Evolutionary conservation across 2,797 vertebrate genomes (phyloP), one percentile per base, ranked within the genome.

Genomic region (Benthosema pterotum): DNA sequence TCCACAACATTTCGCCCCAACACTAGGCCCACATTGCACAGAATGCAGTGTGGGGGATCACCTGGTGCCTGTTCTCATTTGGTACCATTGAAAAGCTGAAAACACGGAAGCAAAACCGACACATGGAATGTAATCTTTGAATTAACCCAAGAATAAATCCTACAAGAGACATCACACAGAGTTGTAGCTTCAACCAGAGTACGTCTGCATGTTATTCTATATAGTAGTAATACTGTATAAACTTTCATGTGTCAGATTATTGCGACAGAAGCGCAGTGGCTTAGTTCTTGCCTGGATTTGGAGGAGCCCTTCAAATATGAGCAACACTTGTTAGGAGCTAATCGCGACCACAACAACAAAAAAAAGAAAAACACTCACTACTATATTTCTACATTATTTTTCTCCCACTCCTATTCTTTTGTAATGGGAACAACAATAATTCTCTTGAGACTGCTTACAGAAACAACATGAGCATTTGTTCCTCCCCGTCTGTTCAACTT

Each of bases 381-480:
- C 15, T 48, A 13, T 51, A 52, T 73, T 2, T 16, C 59, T 54
- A 42, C 42, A 14, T 19, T 54, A 25, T 17, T 25, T 38, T 38
- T 38, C 8, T 32, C 5, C 28, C 28, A 32, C 38, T 18, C 52
- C 16, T 11, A 55, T 71, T 43, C 68, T 69, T 71, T 16, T 12
- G 18, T 58, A 49, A 65, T 51, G 19, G 38, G 16, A 55, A 57
- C 32, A 43, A 57, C 32, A 50, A 57, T 5, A 54, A 54, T 9
- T 60, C 60, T 49, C 51, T 52, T 42, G 74, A 71, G 55, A 48
- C 55, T 42, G 56, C 51, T 46, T 56, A 55, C 22, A 51, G 63
- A 73, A 57, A 46, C 28, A 75, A 54, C 32, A 69, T 46, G 22
- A 48, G 61, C 63, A 77, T 71, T 68, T 17, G 17, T 43, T 51